Base-by-base conservation (phyloP, 2,888 invertebrate species). In the Cantharis rufa region DNA sequence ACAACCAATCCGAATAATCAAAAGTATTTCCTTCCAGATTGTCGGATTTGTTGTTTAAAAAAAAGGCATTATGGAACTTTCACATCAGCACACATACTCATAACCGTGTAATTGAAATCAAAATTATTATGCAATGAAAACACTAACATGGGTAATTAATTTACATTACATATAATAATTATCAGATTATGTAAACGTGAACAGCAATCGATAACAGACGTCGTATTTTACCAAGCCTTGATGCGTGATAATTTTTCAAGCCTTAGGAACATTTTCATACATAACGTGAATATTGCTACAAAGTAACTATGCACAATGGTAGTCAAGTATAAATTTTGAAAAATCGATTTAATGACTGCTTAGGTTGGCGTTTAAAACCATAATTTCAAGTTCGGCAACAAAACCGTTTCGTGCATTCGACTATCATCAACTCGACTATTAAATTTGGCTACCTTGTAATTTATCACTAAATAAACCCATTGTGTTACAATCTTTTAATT, bases 101-200 rank as follows among this genome's bases (percentile, higher is more conserved):
- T 48, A 48, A 48, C 48, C 48, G 48, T 48, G 48, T 48, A 48
- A 48, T 48, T 48, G 48, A 48, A 48, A 48, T 48, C 48, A 48
- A 48, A 48, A 48, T 48, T 48, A 48, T 48, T 48, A 48, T 48
- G 48, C 48, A 48, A 48, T n/a, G 48, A 48, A 48, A 48, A 48
- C 48, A 48, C 48, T 48, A 48, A 48, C 48, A 48, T 48, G 48
- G 64, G 64, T 66, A 66, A 66, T 66, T 66, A 66, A 66, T 66
- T 66, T 66, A 66, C 64, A 24, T 66, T 66, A 66, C 21, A 66
- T 66, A 24, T 66, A 66, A 24, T 66, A 21, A 66, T 66, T 66
- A 48, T 48, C 48, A 48, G 48, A 48, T 24, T 66, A 66, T 21
- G 18, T 24, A 21, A 66, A 24, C 64, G 64, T 21, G 64, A 66